Evolutionary conservation across 2,888 invertebrate genomes (phyloP), one percentile per base, ranked within the genome.

Genomic region (Scaptodrosophila latifasciaeformis): DNA sequence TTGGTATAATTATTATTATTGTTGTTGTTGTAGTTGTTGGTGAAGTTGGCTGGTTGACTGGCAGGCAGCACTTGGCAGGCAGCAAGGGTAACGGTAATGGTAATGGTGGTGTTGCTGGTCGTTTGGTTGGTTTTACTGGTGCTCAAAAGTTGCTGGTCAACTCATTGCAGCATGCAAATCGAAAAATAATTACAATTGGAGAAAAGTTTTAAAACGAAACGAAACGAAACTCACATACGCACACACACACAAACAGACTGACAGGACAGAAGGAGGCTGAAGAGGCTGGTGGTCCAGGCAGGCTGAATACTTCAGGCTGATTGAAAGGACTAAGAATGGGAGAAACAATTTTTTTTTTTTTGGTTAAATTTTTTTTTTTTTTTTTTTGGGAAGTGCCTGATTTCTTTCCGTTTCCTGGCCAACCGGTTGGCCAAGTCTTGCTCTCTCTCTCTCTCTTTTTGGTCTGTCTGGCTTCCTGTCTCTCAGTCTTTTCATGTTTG

Each of bases 171-270:
- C 64, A 64, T 64, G 65, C 64, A 64, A 64, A 64, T 64, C 64
- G 64, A 64, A 64, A 64, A 64, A 64, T 64, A 64, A 64, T 64
- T 64, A 64, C 64, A 64, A 64, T 64, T 64, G 65, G 50, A 56
- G 56, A 64, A 64, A 64, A 56, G 59, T 64, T 64, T 64, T 49
- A 63, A n/a, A n/a, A n/a, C n/a, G n/a, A n/a, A n/a, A n/a, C n/a
- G n/a, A n/a, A 64, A 64, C 51, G 63, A 54, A 45, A 21, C 44
- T 4, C 13, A 29, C 30, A 17, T 7, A 39, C n/a, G n/a, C n/a
- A n/a, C 18, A 29, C 44, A 44, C 29, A 44, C 9, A 13, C 58
- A 58, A 59, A 63, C 63, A 63, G 48, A n/a, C 45, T 53, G 9
- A 39, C 13, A 10, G 15, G 29, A 2, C n/a, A 40, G 15, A 1